Percentiles rank a stretch among this genome's conserved stretches.
These are phyloP conservation scores for Palloptera scutellata DNA, from an alignment of 2,888 invertebrate species.

Conservation along the genomic window DNA sequence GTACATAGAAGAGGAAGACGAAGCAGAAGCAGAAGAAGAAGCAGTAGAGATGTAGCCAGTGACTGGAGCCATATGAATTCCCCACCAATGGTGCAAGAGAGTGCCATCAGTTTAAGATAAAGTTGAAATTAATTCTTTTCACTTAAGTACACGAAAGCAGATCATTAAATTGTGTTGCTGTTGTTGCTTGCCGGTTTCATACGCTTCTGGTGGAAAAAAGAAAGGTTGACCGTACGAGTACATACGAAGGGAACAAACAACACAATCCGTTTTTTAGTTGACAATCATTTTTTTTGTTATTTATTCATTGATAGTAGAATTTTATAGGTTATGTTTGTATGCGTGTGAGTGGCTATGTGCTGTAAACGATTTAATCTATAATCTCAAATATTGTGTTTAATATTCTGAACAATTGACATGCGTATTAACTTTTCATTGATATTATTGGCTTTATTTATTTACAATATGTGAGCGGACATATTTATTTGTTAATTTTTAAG, in stretches of 20 bases:
- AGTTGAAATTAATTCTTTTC: constrained; percentile 48
- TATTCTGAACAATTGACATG: constrained; percentile 7
- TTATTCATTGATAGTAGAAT: background rate
- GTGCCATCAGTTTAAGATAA: constrained; percentile 49
- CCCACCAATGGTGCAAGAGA: constrained; percentile 48
- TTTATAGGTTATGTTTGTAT: background rate
- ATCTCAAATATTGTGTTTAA: constrained; percentile 5
- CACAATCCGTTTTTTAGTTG: background rate
- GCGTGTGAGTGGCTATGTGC: constrained; percentile 2
- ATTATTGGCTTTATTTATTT: background rate
- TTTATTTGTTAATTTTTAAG: constrained; percentile 8
- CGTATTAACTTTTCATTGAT: constrained; percentile 10
- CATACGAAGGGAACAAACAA: background rate
- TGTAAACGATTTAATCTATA: constrained; percentile 21
- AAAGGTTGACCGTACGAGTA: background rate
- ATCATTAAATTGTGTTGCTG: constrained; percentile 42
- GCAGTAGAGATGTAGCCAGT: constrained; percentile 17
- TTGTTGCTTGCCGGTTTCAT: constrained; percentile 2
- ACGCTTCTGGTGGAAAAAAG: background rate
- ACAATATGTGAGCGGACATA: background rate
- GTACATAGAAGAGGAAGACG: constrained; percentile 37
- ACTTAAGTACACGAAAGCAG: constrained; percentile 45
- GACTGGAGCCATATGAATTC: constrained; percentile 38
- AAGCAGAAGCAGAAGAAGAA: constrained; percentile 28
- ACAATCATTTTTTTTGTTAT: constrained; percentile 1